phyloP scores from a whole-genome alignment of 2,888 invertebrate genomes.

The Leptopilina drosophilae region DNA sequence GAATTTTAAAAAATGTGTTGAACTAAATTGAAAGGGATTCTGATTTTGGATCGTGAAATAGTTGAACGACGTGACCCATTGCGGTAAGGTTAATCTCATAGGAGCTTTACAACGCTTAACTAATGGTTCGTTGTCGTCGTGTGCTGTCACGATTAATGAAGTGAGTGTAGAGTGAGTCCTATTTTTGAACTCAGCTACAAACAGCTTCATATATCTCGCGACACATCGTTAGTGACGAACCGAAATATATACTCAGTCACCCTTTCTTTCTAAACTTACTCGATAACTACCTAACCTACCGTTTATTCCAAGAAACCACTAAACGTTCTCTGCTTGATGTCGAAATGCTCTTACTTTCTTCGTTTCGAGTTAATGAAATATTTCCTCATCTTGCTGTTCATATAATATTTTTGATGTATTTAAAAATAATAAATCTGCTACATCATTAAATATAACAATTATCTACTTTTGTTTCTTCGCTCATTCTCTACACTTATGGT shows the following conservation, averaged over 20 bases:
- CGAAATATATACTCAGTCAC: slow-evolving; percentile 58
- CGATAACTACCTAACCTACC: slow-evolving; percentile 43
- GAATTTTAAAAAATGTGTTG: background rate
- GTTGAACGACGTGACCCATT: slow-evolving; percentile 50
- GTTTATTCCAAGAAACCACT: slow-evolving; percentile 62
- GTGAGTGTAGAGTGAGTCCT: slow-evolving; percentile 73
- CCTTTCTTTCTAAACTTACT: slow-evolving; percentile 45
- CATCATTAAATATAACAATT: too few species aligned
- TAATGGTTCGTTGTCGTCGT: slow-evolving; percentile 62
- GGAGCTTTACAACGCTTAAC: slow-evolving; percentile 64
- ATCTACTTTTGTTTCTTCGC: too few species aligned
- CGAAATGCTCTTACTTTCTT: slow-evolving; percentile 9
- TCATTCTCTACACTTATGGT: too few species aligned
- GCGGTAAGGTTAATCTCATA: slow-evolving; percentile 64
- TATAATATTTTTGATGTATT: background rate
- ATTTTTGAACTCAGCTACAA: slow-evolving; percentile 72
- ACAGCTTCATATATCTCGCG: slow-evolving; percentile 71
- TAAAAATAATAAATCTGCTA: background rate
- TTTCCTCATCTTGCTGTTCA: background rate
- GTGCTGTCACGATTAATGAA: slow-evolving; percentile 70
- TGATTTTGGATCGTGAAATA: background rate
- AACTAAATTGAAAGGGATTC: background rate
- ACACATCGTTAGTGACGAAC: slow-evolving; percentile 66
- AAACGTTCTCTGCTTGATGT: background rate
- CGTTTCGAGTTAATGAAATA: slow-evolving; percentile 45